phyloP scores from a whole-genome alignment of 2,797 vertebrate species.

The Arctocebus calabarensis region DNA sequence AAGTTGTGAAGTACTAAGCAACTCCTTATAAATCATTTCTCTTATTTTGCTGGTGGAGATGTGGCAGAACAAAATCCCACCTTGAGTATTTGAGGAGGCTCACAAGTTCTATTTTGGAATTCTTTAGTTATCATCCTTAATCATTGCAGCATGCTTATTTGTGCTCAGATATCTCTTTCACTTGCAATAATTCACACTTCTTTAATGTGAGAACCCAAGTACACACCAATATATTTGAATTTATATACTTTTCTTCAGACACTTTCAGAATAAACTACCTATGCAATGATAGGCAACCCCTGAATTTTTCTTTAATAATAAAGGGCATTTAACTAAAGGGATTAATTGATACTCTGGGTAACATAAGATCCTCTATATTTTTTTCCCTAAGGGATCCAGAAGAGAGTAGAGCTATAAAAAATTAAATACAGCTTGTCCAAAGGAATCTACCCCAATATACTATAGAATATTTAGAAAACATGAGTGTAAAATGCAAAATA shows the following conservation, averaged over 20 bases:
- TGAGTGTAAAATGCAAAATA: conserved; percentile 44
- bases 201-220: not conserved
- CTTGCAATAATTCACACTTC: conserved; percentile 33
- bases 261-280: conserved; percentile 40
- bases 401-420: conserved; percentile 35
- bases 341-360: conserved; percentile 32
- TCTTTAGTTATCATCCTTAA: not conserved
- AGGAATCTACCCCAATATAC: conserved; percentile 24
- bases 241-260: not conserved
- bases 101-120: not conserved
- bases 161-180: conserved; percentile 28
- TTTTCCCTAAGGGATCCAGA: not conserved
- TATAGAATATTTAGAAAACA: conserved; percentile 1
- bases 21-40: not conserved
- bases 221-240: not conserved
- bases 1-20: not conserved
- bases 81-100: not conserved
- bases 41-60: not conserved
- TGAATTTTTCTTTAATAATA: conserved; percentile 23
- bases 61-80: not conserved
- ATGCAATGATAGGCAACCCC: not conserved
- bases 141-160: not conserved
- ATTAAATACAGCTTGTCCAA: conserved; percentile 31
- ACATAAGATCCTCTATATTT: not conserved
- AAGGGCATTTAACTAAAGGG: conserved; percentile 1